Percentiles rank a stretch among this genome's conserved stretches.
Conservation (phyloP, 2,888 invertebrate genomes). For the Desoria tigrina region DNA sequence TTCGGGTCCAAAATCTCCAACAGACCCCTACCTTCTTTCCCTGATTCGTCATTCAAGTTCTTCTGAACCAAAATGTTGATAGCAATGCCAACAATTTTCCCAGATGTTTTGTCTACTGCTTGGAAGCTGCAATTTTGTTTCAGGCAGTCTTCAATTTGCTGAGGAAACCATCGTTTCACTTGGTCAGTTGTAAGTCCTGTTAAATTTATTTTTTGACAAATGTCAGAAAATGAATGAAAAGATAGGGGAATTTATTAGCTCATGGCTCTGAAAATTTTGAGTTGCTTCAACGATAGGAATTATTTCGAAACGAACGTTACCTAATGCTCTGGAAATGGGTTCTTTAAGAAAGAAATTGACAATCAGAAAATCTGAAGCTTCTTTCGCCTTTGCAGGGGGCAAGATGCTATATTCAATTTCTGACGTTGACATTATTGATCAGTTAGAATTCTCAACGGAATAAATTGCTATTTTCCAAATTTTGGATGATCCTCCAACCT, state of each 20-base stretch:
- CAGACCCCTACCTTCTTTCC: conserved; percentile 28
- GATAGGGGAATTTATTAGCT: too few species aligned
- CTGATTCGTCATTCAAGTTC: neutral
- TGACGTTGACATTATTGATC: too few species aligned
- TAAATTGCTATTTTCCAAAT: too few species aligned
- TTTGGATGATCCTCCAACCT: too few species aligned
- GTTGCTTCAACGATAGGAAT: too few species aligned
- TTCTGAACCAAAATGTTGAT: conserved; percentile 28
- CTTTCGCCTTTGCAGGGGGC: neutral
- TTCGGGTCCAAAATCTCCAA: conserved; percentile 23
- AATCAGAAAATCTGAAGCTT: conserved; percentile 21
- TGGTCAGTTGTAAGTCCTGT: conserved; percentile 26
- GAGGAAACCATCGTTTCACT: conserved; percentile 25
- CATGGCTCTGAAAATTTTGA: too few species aligned
- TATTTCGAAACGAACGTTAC: too few species aligned
- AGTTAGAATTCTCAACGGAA: too few species aligned
- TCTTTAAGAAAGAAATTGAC: conserved; percentile 27
- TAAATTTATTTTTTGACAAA: too few species aligned
- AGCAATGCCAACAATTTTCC: conserved; percentile 25
- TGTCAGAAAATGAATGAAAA: neutral
- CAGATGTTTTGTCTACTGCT: conserved; percentile 16
- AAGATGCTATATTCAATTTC: too few species aligned
- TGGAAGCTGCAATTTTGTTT: conserved; percentile 13
- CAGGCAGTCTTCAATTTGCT: conserved; percentile 14
- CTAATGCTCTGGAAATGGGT: conserved; percentile 26